Evolutionary conservation across 2,113 vertebrate species (phyloP).

Genomic region (Hemiprocne comata): DNA sequence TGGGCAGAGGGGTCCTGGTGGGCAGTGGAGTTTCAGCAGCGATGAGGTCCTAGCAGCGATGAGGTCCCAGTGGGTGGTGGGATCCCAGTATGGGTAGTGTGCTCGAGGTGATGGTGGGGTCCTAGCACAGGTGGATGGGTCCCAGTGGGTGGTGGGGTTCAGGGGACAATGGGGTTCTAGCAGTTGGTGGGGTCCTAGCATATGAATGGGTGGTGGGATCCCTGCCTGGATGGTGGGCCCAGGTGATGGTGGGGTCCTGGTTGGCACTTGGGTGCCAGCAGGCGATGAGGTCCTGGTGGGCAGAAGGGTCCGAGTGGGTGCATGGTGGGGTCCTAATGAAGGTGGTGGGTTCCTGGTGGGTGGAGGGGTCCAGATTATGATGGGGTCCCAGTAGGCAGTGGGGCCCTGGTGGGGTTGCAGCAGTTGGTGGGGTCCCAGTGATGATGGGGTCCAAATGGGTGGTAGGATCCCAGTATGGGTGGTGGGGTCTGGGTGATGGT

Average conservation of each 20-base stretch:
- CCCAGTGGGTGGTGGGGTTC: background rate
- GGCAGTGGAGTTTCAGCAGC: no score
- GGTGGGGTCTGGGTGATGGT: background rate
- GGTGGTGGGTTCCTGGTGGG: background rate
- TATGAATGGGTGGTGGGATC: no score
- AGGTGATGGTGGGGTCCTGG: background rate
- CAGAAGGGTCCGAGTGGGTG: background rate
- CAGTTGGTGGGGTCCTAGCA: no score
- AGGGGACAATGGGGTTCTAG: no score
- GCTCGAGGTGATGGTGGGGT: background rate
- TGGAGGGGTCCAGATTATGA: background rate
- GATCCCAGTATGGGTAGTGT: background rate
- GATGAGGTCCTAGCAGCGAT: no score
- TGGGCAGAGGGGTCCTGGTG: background rate
- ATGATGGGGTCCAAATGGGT: background rate
- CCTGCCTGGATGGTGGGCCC: no score
- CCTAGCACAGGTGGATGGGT: background rate
- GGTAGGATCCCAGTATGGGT: background rate
- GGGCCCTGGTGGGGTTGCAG: background rate
- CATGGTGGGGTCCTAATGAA: background rate
- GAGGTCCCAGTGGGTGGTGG: background rate
- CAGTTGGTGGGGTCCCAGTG: background rate
- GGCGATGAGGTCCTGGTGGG: no score
- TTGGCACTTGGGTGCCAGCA: no score
- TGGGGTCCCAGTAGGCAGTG: background rate